These are phyloP conservation scores for Fopius arisanus DNA, from an alignment of 1,140 invertebrate genomes.

Conservation along the genomic window DNA sequence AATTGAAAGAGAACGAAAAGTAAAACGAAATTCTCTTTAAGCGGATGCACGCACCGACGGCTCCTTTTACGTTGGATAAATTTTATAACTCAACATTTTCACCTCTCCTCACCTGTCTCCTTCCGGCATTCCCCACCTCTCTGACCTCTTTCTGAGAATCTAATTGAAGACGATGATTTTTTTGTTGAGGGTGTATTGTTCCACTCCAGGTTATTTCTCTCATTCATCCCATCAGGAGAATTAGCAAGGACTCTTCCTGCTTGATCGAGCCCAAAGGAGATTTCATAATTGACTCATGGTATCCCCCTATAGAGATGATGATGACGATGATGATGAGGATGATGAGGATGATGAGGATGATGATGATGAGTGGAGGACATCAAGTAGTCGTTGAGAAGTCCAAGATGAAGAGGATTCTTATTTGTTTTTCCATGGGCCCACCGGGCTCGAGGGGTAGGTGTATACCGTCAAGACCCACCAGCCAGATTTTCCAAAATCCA, in stretches of 20 bases:
- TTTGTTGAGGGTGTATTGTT: background rate
- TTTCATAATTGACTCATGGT: too few species aligned
- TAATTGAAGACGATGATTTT: background rate
- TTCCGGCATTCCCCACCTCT: constrained; percentile 1
- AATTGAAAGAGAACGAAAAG: background rate
- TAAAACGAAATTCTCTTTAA: background rate
- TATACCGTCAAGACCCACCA: background rate
- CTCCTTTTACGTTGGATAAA: constrained; percentile 16
- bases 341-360: background rate
- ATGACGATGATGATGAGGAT: background rate
- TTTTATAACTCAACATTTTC: constrained; percentile 5
- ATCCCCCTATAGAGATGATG: too few species aligned
- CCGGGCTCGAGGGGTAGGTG: background rate
- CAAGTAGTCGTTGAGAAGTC: background rate
- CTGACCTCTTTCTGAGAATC: constrained; percentile 7
- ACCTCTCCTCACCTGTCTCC: constrained; percentile 8
- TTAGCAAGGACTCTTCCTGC: too few species aligned
- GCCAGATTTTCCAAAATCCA: background rate
- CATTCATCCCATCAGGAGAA: background rate
- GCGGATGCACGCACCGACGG: background rate
- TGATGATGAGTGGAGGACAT: background rate
- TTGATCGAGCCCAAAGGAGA: too few species aligned
- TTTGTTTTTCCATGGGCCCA: background rate
- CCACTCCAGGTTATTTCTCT: background rate
- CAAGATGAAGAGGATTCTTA: background rate